Base-by-base conservation (phyloP, 2,888 invertebrate species). In the Drosophila histrio region DNA sequence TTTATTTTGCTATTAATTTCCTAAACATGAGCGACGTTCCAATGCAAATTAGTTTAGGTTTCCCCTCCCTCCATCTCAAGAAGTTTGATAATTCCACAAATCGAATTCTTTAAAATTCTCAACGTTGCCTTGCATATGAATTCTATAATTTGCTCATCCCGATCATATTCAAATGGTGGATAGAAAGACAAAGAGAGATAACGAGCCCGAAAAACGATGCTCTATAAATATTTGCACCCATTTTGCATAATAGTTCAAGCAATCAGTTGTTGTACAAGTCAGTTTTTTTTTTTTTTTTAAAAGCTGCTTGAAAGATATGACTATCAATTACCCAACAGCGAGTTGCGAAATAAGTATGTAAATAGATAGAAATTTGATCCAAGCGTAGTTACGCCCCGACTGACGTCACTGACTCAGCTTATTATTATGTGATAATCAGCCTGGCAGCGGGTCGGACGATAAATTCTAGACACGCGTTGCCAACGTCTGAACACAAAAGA, bases 401-500 rank as follows among this genome's bases (percentile, higher is more conserved):
- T 87, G 82, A 82, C 82, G 82, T 87, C 82, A 82, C 72, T 52
- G 30, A 9, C 8, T 56, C 53, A 47, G 50, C 52, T 69, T 57
- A 69, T 77, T 59, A 57, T 66, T 68, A 62, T 68, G 74, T 77
- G 71, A 63, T 77, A 68, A 74, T 61, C 62, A 36, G 30, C 30
- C 26, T 17, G 52, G 43, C 66, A 30, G 46, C 8, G 26, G 19
- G 56, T 65, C 66, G 44, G 39, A 30, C 62, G 52, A 76, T 84
- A 59, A 78, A 82, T 82, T 82, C 82, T 69, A 73, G 70, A 79
- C 82, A 82, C 82, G 85, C 82, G 72, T 64, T 50, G 9, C n/a
- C 43, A 49, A 44, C 32, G 57, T 24, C 44, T 19, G 13, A 36
- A 36, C 47, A 62, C 67, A 60, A 72, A 83, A 86, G 80, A 71